Base-by-base conservation (phyloP, 2,113 vertebrate species). In the Panthera tigris region DNA sequence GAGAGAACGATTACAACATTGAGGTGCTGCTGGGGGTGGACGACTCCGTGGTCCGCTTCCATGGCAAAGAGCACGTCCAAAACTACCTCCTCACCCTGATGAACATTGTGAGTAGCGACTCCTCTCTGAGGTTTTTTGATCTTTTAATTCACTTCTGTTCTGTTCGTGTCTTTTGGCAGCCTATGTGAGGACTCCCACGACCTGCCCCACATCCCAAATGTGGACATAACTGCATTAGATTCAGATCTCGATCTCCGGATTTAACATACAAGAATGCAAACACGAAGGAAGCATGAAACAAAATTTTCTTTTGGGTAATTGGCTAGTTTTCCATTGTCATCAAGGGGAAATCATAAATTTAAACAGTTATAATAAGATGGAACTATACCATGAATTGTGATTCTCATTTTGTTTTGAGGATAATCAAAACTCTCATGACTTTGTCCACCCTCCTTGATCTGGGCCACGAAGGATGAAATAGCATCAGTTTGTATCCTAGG, bases 41-140 rank as follows among this genome's bases (percentile, higher is more conserved):
- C 0, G 99, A 99, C 98, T 99, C 99, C 0, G 99, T 99, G 1
- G 99, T 99, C 82, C 99, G 99, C 2, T 99, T 99, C 97, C 99
- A 99, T 0, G 99, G 99, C 96, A 99, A 99, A 96, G 99, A 99
- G 95, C 99, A 99, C 0, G 99, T 99, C n/a, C 99, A 99, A 90
- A 99, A 99, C 98, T 99, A 99, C 98, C 99, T 99, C 63, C 99
- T 99, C 68, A 99, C 99, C 31, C 99, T 99, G 85, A 99, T 99
- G 99, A 99, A 99, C 98, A 99, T 99, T 3, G 99, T 99, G 98
- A 99, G 99, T 98, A 91, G 9, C n/a, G 9, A 63, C 61, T 95
- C 84, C 33, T 85, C 73, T 50, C 1, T 33, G 48, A 79, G 36
- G 2, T 33, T 29, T 83, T 94, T 71, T 31, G 61, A 8, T 45